A percentile compares a stretch with the other conserved stretches of the same genome.
Conservation (phyloP, 2,888 invertebrate species). For the Perithous albicinctus region DNA sequence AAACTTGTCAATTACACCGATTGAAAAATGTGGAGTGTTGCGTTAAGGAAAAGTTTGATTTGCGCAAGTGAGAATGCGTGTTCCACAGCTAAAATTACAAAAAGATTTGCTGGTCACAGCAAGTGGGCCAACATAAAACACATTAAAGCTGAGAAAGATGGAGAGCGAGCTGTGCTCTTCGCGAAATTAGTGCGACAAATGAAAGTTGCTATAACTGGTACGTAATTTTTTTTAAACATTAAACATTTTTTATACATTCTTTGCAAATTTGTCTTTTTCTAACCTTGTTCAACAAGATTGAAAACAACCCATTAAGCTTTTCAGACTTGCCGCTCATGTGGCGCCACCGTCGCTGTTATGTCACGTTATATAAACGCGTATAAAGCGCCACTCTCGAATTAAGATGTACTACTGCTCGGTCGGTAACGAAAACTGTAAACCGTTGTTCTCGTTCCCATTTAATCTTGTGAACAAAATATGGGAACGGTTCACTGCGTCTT, state of each 20-base stretch:
- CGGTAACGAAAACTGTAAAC: too few species aligned
- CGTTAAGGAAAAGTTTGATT: constrained; percentile 23
- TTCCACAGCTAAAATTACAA: constrained; percentile 61
- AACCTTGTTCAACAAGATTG: constrained; percentile 4
- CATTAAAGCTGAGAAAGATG: constrained; percentile 89
- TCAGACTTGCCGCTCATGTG: constrained; percentile 1
- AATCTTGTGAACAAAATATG: too few species aligned
- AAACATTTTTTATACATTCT: neutral
- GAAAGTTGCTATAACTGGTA: constrained; percentile 88
- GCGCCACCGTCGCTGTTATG: constrained; percentile 46
- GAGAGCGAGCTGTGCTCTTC: constrained; percentile 85
- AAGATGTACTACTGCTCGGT: too few species aligned
- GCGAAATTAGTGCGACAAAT: constrained; percentile 86
- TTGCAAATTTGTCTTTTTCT: neutral
- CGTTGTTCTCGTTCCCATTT: too few species aligned
- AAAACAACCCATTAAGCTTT: neutral
- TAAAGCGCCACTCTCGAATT: neutral
- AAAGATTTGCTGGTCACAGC: constrained; percentile 88
- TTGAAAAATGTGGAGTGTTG: constrained; percentile 54
- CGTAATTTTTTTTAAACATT: constrained; percentile 55
- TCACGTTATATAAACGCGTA: constrained; percentile 17
- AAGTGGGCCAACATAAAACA: constrained; percentile 93
- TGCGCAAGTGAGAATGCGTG: constrained; percentile 10
- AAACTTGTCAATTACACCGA: neutral
- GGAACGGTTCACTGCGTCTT: too few species aligned